Conservation (phyloP, 2,797 vertebrate genomes). For the Sebastes glaucus region DNA sequence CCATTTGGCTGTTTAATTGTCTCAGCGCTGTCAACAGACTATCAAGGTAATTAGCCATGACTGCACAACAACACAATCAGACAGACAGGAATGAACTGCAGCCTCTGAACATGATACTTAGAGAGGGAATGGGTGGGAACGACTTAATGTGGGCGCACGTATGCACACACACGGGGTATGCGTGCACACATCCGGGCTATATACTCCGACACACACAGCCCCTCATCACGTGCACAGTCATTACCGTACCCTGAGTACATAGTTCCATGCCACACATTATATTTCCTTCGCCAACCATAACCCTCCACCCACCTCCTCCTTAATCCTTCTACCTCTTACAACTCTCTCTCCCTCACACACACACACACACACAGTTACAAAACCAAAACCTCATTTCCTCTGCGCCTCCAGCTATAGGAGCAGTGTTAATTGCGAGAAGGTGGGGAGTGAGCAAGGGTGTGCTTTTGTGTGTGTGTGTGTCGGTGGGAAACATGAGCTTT, state of each 20-base stretch:
- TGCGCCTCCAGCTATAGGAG: conserved; percentile 78
- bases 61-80: conserved; percentile 77
- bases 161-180: conserved; percentile 28
- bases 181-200: conserved; percentile 25
- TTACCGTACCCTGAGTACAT: conserved; percentile 76
- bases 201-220: conserved; percentile 20
- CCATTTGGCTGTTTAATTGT: conserved; percentile 81
- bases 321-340: conserved; percentile 77
- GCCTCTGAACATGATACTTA: conserved; percentile 71
- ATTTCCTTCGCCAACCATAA: conserved; percentile 82
- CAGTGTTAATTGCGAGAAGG: conserved; percentile 82
- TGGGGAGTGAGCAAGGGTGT: conserved; percentile 63
- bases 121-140: conserved; percentile 60
- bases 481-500: not conserved
- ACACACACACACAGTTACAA: conserved; percentile 53
- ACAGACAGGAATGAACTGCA: conserved; percentile 70
- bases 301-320: conserved; percentile 76
- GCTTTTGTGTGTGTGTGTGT: conserved; percentile 35
- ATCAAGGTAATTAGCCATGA: conserved; percentile 83
- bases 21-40: conserved; percentile 76
- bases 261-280: conserved; percentile 81
- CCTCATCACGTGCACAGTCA: conserved; percentile 46
- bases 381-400: conserved; percentile 83
- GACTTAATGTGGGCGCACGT: conserved; percentile 51
- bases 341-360: conserved; percentile 52